phyloP scores from a whole-genome alignment of 2,113 vertebrate species.

The Brachionichthys hirsutus region DNA sequence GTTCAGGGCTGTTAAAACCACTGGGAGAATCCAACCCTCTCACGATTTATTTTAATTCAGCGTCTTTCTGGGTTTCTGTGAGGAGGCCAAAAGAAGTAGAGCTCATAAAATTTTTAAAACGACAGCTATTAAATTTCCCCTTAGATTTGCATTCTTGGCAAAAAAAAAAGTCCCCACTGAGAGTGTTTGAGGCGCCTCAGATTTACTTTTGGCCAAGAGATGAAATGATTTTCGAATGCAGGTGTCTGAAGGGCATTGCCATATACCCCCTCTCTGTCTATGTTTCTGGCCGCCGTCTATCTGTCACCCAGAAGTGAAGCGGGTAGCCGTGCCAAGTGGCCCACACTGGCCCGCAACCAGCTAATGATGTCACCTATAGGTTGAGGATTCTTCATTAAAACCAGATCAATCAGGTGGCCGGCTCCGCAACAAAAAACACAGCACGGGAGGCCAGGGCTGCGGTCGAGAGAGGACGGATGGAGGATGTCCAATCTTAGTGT shows the following conservation, averaged over 20 bases:
- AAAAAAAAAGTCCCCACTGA: background rate
- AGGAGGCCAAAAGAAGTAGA: background rate
- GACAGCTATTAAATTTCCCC: background rate
- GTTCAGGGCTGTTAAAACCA: background rate
- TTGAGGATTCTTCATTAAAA: conserved; percentile 76
- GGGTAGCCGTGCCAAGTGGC: conserved; percentile 45
- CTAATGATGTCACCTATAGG: conserved; percentile 75
- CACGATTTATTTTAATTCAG: background rate
- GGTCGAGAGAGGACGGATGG: conserved; percentile 6
- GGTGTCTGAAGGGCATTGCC: conserved; percentile 32
- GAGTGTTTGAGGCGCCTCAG: conserved; percentile 2
- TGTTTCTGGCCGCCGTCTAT: conserved; percentile 32
- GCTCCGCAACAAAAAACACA: conserved; percentile 22
- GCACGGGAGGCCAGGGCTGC: conserved; percentile 35
- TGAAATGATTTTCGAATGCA: conserved; percentile 10
- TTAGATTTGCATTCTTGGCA: background rate
- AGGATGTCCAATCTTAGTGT: background rate
- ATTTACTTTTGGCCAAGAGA: conserved; percentile 5
- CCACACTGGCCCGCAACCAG: conserved; percentile 40
- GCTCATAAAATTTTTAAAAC: no score
- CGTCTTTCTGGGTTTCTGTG: background rate
- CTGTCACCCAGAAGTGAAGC: conserved; percentile 48
- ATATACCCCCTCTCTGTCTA: conserved; percentile 6
- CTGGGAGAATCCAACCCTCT: background rate
- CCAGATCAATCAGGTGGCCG: conserved; percentile 63